Percentiles rank a stretch among this genome's conserved stretches.
These are phyloP conservation scores for Cantharis flavilabris DNA, from an alignment of 2,888 invertebrate genomes.

Conservation along the genomic window DNA sequence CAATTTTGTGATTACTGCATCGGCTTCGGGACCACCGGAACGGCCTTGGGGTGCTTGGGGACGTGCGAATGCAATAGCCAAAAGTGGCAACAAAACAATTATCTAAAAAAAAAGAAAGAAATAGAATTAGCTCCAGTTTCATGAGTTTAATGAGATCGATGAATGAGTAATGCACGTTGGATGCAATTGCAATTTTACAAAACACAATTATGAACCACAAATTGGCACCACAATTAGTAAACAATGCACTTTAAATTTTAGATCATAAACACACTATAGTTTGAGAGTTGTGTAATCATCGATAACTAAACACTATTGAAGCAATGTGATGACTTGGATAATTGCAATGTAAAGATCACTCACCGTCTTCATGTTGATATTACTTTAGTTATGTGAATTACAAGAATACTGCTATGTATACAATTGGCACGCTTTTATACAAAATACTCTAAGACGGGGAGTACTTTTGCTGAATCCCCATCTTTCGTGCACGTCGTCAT, in stretches of 20 bases:
- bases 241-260: not conserved
- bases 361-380: conserved; percentile 37
- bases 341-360: conserved; percentile 28
- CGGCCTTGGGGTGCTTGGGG: conserved; percentile 23
- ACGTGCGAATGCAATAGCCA: conserved; percentile 33
- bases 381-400: not conserved
- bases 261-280: not conserved
- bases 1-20: conserved; percentile 63
- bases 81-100: conserved; percentile 20
- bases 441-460: conserved; percentile 20
- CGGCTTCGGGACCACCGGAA: conserved; percentile 44
- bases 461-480: conserved; percentile 22
- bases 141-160: too few relatives aligned
- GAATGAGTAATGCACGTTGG: not conserved
- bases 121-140: not conserved
- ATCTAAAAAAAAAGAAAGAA: conserved; percentile 9
- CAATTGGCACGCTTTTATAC: not conserved
- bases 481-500: conserved; percentile 10
- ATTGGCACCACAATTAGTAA: not conserved
- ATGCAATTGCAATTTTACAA: not conserved
- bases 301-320: not conserved
- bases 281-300: not conserved
- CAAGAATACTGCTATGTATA: not conserved
- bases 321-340: not conserved
- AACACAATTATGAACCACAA: not conserved